These are phyloP conservation scores for Antitype chi DNA, from an alignment of 2,888 invertebrate species.

Conservation along the genomic window DNA sequence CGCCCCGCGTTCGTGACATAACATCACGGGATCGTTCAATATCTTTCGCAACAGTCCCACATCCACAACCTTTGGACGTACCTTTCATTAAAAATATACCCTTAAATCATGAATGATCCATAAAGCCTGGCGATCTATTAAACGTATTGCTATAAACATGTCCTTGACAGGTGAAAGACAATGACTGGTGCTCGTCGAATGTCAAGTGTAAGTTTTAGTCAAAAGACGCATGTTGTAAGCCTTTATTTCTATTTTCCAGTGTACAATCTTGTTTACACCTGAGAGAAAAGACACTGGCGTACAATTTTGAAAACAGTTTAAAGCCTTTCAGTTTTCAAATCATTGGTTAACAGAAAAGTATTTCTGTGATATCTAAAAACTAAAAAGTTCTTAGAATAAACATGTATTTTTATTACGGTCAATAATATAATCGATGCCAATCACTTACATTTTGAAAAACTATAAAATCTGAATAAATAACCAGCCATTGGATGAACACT, in stretches of 20 bases:
- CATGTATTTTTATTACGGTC: constrained; percentile 58
- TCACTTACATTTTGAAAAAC: constrained; percentile 68
- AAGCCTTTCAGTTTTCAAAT: neutral
- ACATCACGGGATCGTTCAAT: constrained; percentile 87
- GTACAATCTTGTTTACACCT: neutral
- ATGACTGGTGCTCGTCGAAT: neutral
- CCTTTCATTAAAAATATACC: constrained; percentile 70
- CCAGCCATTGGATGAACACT: constrained; percentile 9
- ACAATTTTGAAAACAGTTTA: neutral
- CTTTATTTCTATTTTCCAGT: no score
- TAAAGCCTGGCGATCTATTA: neutral
- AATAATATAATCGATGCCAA: constrained; percentile 64
- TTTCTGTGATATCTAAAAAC: neutral
- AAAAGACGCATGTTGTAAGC: neutral
- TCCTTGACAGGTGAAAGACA: neutral
- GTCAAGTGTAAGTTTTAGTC: neutral
- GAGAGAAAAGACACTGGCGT: neutral
- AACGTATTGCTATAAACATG: neutral
- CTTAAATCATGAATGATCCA: constrained; percentile 34
- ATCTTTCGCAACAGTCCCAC: constrained; percentile 84
- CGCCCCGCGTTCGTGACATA: constrained; percentile 87
- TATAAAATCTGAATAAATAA: constrained; percentile 55
- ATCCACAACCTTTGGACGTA: constrained; percentile 82
- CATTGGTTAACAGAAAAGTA: neutral
- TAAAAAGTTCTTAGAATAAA: constrained; percentile 24